Evolutionary conservation across 2,888 invertebrate genomes (phyloP), one percentile per base, ranked within the genome.

Genomic region (Phoenoteleia sp.): DNA sequence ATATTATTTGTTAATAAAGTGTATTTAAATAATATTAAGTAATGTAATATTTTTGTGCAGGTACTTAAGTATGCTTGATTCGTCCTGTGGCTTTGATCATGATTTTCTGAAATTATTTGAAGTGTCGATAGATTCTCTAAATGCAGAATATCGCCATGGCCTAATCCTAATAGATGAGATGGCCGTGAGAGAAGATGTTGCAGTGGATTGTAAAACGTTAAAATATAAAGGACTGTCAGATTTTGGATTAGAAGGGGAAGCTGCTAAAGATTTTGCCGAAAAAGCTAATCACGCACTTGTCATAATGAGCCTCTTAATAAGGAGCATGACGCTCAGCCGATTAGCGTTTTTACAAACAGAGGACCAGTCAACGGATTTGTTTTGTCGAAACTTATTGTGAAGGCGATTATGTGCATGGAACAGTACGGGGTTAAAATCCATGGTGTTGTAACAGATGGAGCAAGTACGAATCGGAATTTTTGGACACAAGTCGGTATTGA

Each of bases 361-460:
- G 79, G 82, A 0, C 49, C 80, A 11, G 75, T 60, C 23, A 39
- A 23, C 1, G 79, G 81, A 9, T 52, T 80, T 17, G 71, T 67
- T 3, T 25, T 85, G 19, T 81, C 83, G 25, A 83, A 81, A 36
- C 42, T 86, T 1, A 45, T 76, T 2, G 27, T 85, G 0, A 84
- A 86, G 49, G 83, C 85, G 3, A 86, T 87, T 15, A 33, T 84
- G 42, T 71, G 67, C 6, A 17, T 86, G 2, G 86, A 87, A 79
- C 45, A 83, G 11, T 47, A 56, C 15, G 86, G 87, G 54, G 79
- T 79, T 9, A 72, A 74, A 36, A 69, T 87, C 21, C 84, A 86
- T 69, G 88, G n/a, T 86, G n/a, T n/a, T n/a, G n/a, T n/a, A n/a
- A n/a, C n/a, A n/a, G n/a, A n/a, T n/a, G n/a, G n/a, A n/a, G n/a